Evolutionary conservation across 2,113 vertebrate species (phyloP).

Genomic region (Microtus montanus): DNA sequence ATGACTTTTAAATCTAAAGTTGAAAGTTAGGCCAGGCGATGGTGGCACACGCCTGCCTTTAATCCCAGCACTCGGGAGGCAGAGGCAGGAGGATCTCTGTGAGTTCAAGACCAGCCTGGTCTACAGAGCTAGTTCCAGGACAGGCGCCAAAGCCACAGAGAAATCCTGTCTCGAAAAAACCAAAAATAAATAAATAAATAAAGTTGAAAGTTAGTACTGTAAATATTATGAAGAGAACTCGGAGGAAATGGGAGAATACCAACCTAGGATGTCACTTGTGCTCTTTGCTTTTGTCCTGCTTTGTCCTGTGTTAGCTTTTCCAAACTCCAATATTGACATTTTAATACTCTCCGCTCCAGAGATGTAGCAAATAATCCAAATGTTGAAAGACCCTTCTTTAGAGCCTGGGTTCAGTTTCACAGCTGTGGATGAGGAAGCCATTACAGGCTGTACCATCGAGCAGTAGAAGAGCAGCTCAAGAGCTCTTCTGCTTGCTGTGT

Average conservation of each 20-base stretch:
- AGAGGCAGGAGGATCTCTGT: too few species aligned
- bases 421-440: neutral
- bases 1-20: neutral
- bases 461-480: neutral
- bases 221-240: neutral
- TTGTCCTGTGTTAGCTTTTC: neutral
- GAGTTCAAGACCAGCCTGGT: too few species aligned
- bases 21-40: neutral
- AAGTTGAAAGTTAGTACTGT: neutral
- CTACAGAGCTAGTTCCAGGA: too few species aligned
- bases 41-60: too few species aligned
- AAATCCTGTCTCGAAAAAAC: too few species aligned
- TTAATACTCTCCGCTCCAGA: neutral
- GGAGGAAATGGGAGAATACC: neutral
- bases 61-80: too few species aligned
- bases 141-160: too few species aligned
- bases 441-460: neutral
- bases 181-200: too few species aligned
- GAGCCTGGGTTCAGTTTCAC: neutral
- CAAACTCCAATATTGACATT: neutral
- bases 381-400: neutral
- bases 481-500: neutral
- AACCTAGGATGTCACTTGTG: neutral
- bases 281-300: constrained; percentile 19
- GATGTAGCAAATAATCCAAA: neutral